phyloP scores from a whole-genome alignment of 1,140 invertebrate genomes.

The Oedothorax gibbosus region DNA sequence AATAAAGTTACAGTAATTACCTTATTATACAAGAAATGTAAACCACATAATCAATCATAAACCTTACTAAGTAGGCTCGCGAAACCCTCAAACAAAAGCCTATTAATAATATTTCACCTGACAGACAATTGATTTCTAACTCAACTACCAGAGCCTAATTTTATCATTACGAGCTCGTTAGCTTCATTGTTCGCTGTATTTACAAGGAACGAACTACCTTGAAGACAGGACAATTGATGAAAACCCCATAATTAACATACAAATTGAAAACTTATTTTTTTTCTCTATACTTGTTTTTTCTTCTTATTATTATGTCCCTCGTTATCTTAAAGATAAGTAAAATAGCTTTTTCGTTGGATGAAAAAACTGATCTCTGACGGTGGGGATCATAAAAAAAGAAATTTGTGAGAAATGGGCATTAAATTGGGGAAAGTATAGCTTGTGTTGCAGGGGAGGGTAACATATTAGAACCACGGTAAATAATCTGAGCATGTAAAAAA shows the following conservation, averaged over 20 bases:
- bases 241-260: conserved; percentile 48
- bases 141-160: background rate
- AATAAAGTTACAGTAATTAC: too few species aligned
- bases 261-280: conserved; percentile 55
- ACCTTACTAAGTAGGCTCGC: too few species aligned
- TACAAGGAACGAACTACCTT: conserved; percentile 22
- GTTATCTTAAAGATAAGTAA: conserved; percentile 27
- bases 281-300: background rate
- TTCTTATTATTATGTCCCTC: background rate
- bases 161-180: conserved; percentile 47
- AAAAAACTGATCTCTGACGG: background rate
- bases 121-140: conserved; percentile 38
- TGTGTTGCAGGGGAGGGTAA: conserved; percentile 1
- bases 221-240: conserved; percentile 33
- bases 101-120: conserved; percentile 21
- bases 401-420: conserved; percentile 37
- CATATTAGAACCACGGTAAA: background rate
- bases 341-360: background rate
- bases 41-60: too few species aligned
- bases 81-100: background rate
- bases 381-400: background rate
- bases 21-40: too few species aligned
- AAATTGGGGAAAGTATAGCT: conserved; percentile 18
- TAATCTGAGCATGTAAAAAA: background rate
- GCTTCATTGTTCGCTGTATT: conserved; percentile 33